These are phyloP conservation scores for Bombyx huttoni DNA, from an alignment of 2,888 invertebrate genomes.

Conservation along the genomic window DNA sequence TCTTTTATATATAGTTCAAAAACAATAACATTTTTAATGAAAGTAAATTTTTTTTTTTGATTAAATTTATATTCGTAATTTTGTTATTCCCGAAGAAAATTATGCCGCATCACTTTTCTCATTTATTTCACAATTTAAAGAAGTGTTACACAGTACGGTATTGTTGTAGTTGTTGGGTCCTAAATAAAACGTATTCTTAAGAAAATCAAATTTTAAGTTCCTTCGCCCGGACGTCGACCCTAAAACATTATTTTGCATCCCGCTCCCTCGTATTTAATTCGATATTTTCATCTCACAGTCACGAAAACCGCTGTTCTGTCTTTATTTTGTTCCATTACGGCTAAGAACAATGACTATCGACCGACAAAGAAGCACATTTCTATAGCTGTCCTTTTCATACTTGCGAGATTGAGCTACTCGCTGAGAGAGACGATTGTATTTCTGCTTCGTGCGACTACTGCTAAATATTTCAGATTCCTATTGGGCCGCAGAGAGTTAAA, in stretches of 20 bases:
- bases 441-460: constrained; percentile 21
- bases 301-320: constrained; percentile 70
- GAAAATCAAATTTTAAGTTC: constrained; percentile 63
- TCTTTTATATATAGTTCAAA: too few relatives aligned
- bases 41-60: too few relatives aligned
- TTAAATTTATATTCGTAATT: too few relatives aligned
- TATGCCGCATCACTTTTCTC: not conserved
- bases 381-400: constrained; percentile 49
- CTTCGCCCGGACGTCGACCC: constrained; percentile 68
- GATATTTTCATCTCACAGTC: constrained; percentile 56
- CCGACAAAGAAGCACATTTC: constrained; percentile 40
- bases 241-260: constrained; percentile 55
- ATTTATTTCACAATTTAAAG: not conserved
- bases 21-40: too few relatives aligned
- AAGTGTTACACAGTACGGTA: not conserved
- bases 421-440: constrained; percentile 42
- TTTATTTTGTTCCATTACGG: constrained; percentile 70
- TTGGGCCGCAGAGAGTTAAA: constrained; percentile 61
- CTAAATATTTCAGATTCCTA: constrained; percentile 62
- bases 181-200: constrained; percentile 52
- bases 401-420: constrained; percentile 5
- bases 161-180: constrained; percentile 18
- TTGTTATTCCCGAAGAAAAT: too few relatives aligned
- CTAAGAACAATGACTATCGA: constrained; percentile 68
- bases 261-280: constrained; percentile 29